Conservation (phyloP, 92 coral and sea anemone genomes). For the Actinernus sp. region DNA sequence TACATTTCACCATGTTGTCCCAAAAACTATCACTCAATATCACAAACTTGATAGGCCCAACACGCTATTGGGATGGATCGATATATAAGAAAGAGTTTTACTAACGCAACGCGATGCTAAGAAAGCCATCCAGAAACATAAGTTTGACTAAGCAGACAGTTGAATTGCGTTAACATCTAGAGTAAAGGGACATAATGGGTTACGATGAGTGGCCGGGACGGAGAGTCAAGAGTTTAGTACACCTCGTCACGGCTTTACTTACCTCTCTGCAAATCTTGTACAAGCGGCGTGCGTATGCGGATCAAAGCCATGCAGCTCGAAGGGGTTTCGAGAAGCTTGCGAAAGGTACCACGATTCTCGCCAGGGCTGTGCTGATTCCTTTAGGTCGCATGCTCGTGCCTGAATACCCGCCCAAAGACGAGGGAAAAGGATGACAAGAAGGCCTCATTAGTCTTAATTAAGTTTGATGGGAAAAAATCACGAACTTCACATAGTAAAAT, state of each 20-base stretch:
- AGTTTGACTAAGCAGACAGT: too few species aligned
- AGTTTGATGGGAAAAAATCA: neutral
- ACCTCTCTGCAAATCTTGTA: conserved; percentile 95
- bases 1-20: conserved; percentile 17
- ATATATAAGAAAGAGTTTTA: too few species aligned
- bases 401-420: conserved; percentile 19
- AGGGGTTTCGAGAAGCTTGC: conserved; percentile 80
- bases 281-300: conserved; percentile 90
- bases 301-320: conserved; percentile 89
- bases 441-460: conserved; percentile 22
- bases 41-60: too few species aligned
- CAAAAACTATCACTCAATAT: neutral
- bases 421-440: conserved; percentile 23
- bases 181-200: conserved; percentile 54
- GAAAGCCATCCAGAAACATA: too few species aligned
- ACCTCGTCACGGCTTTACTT: conserved; percentile 11
- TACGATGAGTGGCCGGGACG: conserved; percentile 56
- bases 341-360: conserved; percentile 89
- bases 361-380: conserved; percentile 75
- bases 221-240: conserved; percentile 1
- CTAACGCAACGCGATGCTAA: too few species aligned
- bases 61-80: too few species aligned
- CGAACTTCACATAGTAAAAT: neutral
- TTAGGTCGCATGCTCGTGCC: conserved; percentile 96
- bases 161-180: conserved; percentile 9